These are phyloP conservation scores for Sipunculus nudus DNA, from an alignment of 2,888 invertebrate species.

Conservation along the genomic window DNA sequence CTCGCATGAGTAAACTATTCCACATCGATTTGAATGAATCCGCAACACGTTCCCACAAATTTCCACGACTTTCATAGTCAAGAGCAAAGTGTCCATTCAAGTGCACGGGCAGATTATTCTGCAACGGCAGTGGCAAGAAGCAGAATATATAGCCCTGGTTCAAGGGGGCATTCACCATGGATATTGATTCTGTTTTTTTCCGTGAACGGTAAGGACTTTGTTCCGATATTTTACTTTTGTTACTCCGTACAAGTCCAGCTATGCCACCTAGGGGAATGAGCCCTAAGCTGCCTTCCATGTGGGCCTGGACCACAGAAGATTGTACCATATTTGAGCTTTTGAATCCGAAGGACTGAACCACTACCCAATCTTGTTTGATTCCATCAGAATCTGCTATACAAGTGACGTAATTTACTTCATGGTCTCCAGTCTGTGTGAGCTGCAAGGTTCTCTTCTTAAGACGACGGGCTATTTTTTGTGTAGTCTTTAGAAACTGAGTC, in stretches of 20 bases:
- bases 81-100: conserved; percentile 58
- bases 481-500: not conserved
- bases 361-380: no score
- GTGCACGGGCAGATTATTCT: conserved; percentile 50
- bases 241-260: conserved; percentile 32
- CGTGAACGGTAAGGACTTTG: no score
- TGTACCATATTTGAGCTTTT: conserved; percentile 5
- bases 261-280: conserved; percentile 34
- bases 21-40: conserved; percentile 40
- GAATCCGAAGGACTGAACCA: no score
- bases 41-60: conserved; percentile 43
- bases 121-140: conserved; percentile 36
- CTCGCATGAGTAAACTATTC: conserved; percentile 47
- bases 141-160: conserved; percentile 27
- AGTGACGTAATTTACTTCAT: no score
- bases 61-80: conserved; percentile 42
- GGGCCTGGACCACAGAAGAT: conserved; percentile 29
- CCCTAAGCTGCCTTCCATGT: conserved; percentile 35
- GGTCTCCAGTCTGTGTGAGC: no score
- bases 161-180: not conserved
- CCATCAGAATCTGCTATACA: no score
- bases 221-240: no score
- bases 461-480: no score
- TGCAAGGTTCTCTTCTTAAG: no score
- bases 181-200: no score